These are phyloP conservation scores for Entomobrya multifasciata DNA, from an alignment of 2,888 invertebrate genomes.

Conservation along the genomic window DNA sequence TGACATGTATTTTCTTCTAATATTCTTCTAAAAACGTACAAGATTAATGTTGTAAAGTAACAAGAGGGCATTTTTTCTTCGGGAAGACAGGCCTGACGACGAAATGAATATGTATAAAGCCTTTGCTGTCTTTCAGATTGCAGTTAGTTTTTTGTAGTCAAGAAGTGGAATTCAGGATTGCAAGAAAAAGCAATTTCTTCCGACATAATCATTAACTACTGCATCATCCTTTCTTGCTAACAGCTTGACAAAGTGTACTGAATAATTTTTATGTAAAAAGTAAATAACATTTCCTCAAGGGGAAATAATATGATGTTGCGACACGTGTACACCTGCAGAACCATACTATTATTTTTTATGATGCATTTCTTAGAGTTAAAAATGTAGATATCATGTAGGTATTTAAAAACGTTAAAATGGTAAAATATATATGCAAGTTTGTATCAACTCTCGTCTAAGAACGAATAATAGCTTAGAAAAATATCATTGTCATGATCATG, in stretches of 20 bases:
- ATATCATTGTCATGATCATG: no score
- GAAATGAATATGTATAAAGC: constrained; percentile 39
- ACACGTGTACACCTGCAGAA: neutral
- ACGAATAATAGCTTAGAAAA: no score
- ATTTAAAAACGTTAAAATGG: no score
- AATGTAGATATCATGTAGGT: no score
- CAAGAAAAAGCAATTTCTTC: neutral
- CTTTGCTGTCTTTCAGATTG: neutral
- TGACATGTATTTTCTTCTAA: neutral
- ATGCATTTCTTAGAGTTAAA: no score
- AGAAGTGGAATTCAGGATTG: neutral
- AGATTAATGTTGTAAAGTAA: neutral
- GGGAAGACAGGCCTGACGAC: neutral
- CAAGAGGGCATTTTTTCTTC: neutral
- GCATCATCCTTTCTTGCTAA: neutral
- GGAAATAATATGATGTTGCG: neutral
- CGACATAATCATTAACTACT: constrained; percentile 4
- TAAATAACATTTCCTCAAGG: neutral
- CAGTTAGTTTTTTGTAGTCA: no score
- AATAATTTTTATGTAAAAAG: neutral
- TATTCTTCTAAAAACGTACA: no score
- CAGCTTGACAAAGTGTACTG: neutral
- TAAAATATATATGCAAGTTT: no score
- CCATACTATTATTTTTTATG: no score
- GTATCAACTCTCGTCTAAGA: no score